Percentiles rank a stretch among this genome's conserved stretches.
Conservation (phyloP, 2,113 vertebrate species). For the Aspiorhynchus laticeps region DNA sequence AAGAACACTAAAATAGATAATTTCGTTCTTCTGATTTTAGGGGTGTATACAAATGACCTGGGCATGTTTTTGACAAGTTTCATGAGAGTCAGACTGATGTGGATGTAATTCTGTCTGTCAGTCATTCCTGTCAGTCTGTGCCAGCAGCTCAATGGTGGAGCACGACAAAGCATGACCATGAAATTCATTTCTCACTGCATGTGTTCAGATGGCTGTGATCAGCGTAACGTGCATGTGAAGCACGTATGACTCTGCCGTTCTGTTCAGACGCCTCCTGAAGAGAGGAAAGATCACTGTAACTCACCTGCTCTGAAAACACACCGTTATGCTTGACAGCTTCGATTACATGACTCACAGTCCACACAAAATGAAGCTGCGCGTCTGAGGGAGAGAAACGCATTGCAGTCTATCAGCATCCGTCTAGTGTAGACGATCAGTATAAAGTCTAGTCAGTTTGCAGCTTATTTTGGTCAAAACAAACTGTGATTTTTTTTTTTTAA, state of each 20-base stretch:
- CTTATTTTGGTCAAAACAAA: neutral
- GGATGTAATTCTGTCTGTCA: neutral
- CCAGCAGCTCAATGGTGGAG: neutral
- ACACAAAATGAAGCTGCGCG: neutral
- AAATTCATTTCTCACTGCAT: constrained; percentile 18
- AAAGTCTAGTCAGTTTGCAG: neutral
- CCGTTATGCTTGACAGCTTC: neutral
- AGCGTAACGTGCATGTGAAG: constrained; percentile 1
- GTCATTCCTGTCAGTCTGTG: neutral
- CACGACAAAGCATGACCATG: neutral
- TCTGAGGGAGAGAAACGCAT: constrained; percentile 2
- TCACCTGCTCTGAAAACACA: neutral
- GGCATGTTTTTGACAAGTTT: neutral
- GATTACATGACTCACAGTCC: constrained; percentile 21
- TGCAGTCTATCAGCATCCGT: neutral
- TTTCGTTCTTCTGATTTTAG: neutral
- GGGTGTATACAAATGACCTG: neutral
- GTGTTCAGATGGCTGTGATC: neutral
- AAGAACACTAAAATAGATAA: neutral
- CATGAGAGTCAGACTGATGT: neutral
- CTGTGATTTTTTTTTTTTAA: no score
- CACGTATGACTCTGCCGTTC: neutral
- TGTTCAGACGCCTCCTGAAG: neutral
- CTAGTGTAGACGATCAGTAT: neutral
- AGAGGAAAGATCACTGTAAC: constrained; percentile 4